Evolutionary conservation across 2,888 invertebrate genomes (phyloP).

Genomic region (Xestia sexstrigata): DNA sequence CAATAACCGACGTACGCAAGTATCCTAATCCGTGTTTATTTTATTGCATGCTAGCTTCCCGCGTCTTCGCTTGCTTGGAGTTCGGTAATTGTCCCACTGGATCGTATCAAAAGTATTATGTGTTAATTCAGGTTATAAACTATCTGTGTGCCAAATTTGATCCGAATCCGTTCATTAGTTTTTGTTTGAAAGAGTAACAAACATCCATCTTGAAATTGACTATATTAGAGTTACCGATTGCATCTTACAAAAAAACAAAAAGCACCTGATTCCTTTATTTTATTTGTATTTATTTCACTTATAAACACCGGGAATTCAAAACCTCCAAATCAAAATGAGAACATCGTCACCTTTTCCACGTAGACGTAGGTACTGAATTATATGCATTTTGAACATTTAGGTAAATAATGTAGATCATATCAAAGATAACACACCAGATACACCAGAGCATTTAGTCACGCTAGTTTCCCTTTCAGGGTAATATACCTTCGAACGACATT

Average conservation of each 20-base stretch:
- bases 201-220: neutral
- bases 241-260: neutral
- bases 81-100: neutral
- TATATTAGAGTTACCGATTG: neutral
- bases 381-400: neutral
- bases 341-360: neutral
- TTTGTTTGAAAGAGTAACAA: neutral
- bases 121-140: neutral
- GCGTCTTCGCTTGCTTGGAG: neutral
- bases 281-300: neutral
- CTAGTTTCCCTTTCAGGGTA: constrained; percentile 19
- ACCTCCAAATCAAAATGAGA: neutral
- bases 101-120: neutral
- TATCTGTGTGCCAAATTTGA: neutral
- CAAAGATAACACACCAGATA: constrained; percentile 2
- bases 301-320: neutral
- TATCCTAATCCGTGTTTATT: constrained; percentile 19
- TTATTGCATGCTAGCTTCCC: constrained; percentile 15
- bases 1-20: constrained; percentile 33
- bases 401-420: neutral
- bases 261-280: neutral
- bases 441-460: constrained; percentile 28
- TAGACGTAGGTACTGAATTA: neutral
- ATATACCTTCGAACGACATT: constrained; percentile 5
- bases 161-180: neutral